Percentiles rank a stretch among this genome's conserved stretches.
Evolutionary conservation across 2,113 vertebrate species (phyloP).

Genomic region (Taxidea taxus): DNA sequence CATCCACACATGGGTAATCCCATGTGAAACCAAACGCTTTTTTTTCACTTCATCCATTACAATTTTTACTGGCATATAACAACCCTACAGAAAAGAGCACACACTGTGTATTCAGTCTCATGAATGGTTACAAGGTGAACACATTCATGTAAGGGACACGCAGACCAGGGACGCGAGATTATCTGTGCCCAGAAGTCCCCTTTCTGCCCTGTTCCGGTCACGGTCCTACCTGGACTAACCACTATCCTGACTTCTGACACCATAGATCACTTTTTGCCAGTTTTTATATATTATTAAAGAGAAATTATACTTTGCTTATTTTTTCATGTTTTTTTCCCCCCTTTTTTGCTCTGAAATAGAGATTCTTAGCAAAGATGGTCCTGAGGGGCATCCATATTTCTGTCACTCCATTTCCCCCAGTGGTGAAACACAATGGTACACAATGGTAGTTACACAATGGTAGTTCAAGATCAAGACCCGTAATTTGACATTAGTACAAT

Average conservation of each 20-base stretch:
- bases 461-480: neutral
- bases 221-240: neutral
- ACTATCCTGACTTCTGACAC: neutral
- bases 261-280: neutral
- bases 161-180: neutral
- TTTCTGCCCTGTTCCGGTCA: neutral
- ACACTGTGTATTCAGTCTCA: neutral
- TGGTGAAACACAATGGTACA: neutral
- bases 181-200: neutral
- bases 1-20: too few species aligned
- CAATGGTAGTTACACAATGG: neutral
- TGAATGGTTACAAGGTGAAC: neutral
- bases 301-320: neutral
- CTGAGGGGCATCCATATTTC: neutral
- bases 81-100: neutral
- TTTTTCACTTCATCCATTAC: neutral
- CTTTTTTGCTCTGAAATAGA: neutral
- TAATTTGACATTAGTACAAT: neutral
- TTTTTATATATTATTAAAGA: neutral
- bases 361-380: neutral
- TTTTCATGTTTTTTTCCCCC: neutral
- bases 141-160: neutral
- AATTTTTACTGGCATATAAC: neutral
- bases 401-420: neutral
- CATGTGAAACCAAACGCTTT: neutral